A percentile compares a stretch with the other conserved stretches of the same genome.
Evolutionary conservation across 2,797 vertebrate species (phyloP).

Genomic region (Pangasius djambal): DNA sequence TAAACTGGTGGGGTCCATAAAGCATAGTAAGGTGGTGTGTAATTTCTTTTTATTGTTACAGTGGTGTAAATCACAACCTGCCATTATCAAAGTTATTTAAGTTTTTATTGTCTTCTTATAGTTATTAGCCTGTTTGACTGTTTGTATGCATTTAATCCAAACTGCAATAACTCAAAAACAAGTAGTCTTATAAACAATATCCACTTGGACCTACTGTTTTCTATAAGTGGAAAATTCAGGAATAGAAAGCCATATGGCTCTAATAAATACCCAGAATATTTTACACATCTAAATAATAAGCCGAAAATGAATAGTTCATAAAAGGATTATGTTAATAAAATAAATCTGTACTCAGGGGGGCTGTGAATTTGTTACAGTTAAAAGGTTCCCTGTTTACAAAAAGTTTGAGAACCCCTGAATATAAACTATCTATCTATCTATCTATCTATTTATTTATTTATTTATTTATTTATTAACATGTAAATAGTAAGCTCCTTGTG

Average conservation of each 20-base stretch:
- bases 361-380: background rate
- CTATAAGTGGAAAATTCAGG: background rate
- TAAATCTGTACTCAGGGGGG: background rate
- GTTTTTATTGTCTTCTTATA: background rate
- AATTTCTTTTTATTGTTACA: background rate
- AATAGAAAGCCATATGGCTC: background rate
- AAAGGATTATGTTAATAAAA: background rate
- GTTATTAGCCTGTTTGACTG: background rate
- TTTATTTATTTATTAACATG: background rate
- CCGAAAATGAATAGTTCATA: background rate
- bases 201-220: background rate
- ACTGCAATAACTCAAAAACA: background rate
- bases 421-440: too few species aligned
- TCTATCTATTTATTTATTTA: too few species aligned
- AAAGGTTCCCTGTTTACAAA: background rate
- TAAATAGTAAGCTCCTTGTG: background rate
- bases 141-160: background rate
- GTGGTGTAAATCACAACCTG: background rate
- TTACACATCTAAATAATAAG: background rate
- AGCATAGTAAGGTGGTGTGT: background rate
- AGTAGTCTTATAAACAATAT: background rate
- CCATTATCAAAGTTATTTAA: background rate
- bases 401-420: background rate
- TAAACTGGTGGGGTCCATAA: background rate
- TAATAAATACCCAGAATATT: background rate